A percentile compares a stretch with the other conserved stretches of the same genome.
These are phyloP conservation scores for Drosophila subsilvestris DNA, from an alignment of 2,888 invertebrate genomes.

Conservation along the genomic window DNA sequence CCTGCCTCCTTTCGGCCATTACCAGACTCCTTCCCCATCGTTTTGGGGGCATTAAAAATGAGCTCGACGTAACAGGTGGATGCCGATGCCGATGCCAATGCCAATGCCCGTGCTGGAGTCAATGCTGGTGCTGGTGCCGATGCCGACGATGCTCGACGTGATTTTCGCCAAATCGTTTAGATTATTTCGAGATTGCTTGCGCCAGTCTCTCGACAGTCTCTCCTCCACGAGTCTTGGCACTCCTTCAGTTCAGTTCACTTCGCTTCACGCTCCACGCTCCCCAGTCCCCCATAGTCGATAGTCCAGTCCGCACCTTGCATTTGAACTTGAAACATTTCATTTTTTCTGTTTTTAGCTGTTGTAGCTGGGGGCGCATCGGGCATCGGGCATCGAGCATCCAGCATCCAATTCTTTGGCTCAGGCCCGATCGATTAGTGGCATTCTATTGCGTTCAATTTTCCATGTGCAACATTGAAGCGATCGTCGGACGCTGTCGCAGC, in stretches of 20 bases:
- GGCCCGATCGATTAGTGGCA: constrained; percentile 75
- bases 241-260: constrained; percentile 53
- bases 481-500: constrained; percentile 49
- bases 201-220: constrained; percentile 57
- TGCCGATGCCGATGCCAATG: constrained; percentile 39
- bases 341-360: constrained; percentile 39
- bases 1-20: constrained; percentile 39
- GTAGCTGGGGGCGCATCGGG: constrained; percentile 44
- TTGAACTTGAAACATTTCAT: constrained; percentile 81
- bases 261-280: constrained; percentile 8
- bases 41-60: constrained; percentile 75
- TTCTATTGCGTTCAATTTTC: constrained; percentile 81
- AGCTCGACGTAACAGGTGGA: constrained; percentile 82
- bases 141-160: constrained; percentile 68
- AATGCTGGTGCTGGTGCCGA: constrained; percentile 13
- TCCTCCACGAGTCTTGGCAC: constrained; percentile 49
- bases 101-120: too few relatives aligned
- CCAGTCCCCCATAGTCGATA: too few relatives aligned
- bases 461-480: constrained; percentile 77
- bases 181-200: constrained; percentile 80
- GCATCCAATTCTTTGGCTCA: constrained; percentile 37
- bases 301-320: constrained; percentile 73
- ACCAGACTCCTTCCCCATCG: constrained; percentile 32
- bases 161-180: constrained; percentile 80
- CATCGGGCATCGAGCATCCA: constrained; percentile 27